A percentile compares a stretch with the other conserved stretches of the same genome.
These are phyloP conservation scores for Lepisosteus osseus DNA, from an alignment of 2,113 vertebrate genomes.

Conservation along the genomic window DNA sequence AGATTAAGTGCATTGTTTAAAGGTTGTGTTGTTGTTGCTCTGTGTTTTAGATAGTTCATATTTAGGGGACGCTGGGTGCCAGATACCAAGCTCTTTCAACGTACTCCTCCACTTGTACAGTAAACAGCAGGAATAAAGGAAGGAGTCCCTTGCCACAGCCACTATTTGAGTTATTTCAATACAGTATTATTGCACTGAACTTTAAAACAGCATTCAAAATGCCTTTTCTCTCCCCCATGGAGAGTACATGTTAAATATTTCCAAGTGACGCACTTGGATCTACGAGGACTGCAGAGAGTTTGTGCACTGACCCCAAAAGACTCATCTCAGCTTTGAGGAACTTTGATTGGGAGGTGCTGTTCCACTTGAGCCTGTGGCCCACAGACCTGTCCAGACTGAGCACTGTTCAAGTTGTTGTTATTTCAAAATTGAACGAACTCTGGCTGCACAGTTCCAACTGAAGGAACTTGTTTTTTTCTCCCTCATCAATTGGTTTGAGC, in stretches of 20 bases:
- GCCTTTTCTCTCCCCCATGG: conserved; percentile 43
- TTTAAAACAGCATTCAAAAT: conserved; percentile 59
- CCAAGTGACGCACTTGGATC: conserved; percentile 49
- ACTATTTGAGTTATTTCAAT: conserved; percentile 41
- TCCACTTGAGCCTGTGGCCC: conserved; percentile 33
- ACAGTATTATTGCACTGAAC: conserved; percentile 48
- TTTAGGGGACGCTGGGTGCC: background rate
- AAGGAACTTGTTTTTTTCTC: too few species aligned
- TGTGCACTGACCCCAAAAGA: conserved; percentile 50
- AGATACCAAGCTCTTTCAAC: background rate
- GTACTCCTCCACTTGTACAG: conserved; percentile 25
- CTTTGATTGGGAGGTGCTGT: conserved; percentile 43
- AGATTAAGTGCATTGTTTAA: conserved; percentile 22
- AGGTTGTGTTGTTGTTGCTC: conserved; percentile 14
- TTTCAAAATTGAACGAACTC: too few species aligned
- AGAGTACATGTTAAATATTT: conserved; percentile 53
- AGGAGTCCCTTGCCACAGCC: conserved; percentile 17
- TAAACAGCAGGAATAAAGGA: conserved; percentile 32
- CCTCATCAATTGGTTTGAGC: too few species aligned
- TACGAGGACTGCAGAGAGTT: conserved; percentile 33
- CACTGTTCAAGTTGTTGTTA: too few species aligned
- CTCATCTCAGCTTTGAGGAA: conserved; percentile 55
- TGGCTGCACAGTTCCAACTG: too few species aligned
- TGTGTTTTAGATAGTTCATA: conserved; percentile 26
- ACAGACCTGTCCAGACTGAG: conserved; percentile 43